Evolutionary conservation across 2,113 vertebrate species (phyloP).

Genomic region (Charina bottae): DNA sequence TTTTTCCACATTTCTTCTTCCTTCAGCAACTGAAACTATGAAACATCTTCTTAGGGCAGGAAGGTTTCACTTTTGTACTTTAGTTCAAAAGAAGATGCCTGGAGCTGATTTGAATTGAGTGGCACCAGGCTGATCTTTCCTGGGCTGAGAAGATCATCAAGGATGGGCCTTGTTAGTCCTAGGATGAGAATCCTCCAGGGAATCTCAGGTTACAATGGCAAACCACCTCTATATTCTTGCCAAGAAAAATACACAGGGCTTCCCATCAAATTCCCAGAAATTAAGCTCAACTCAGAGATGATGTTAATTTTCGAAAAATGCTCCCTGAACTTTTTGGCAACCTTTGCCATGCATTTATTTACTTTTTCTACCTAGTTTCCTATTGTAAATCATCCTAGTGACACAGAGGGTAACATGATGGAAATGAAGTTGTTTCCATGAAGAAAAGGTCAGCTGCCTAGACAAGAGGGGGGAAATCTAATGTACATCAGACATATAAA

Average conservation of each 20-base stretch:
- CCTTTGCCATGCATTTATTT: background rate
- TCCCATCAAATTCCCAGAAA: background rate
- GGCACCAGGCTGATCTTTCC: too few species aligned
- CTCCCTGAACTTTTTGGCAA: background rate
- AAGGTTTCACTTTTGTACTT: background rate
- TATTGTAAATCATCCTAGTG: background rate
- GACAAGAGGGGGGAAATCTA: too few species aligned
- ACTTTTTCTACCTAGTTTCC: background rate
- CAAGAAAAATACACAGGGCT: background rate
- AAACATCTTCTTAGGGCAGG: background rate
- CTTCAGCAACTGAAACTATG: background rate
- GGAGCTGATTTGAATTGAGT: background rate
- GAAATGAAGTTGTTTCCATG: background rate
- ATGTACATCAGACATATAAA: background rate
- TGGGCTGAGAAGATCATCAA: too few species aligned
- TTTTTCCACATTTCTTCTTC: background rate
- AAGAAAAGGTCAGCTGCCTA: background rate
- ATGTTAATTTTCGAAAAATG: background rate
- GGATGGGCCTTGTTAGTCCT: too few species aligned
- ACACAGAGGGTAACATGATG: background rate
- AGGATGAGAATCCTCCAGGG: background rate
- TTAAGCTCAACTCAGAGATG: background rate
- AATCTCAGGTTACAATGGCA: background rate
- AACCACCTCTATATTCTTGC: background rate
- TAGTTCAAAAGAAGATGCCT: background rate